phyloP scores from a whole-genome alignment of 92 coral and sea anemone species.

The Ricordea florida region DNA sequence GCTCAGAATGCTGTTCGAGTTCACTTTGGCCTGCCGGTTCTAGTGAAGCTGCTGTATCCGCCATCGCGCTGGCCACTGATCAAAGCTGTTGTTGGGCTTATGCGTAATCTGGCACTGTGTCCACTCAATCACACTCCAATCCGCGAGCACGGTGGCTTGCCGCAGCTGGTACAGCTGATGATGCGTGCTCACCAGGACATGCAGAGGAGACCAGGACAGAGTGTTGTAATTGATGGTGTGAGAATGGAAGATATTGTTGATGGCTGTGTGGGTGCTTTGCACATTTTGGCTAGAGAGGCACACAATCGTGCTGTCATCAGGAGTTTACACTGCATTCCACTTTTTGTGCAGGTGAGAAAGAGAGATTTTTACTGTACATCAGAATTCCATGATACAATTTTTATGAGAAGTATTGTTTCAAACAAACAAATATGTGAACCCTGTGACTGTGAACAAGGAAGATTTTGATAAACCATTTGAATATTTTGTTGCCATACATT shows the following conservation, averaged over 20 bases:
- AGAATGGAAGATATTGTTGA: conserved; percentile 98
- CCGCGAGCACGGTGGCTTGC: conserved; percentile 97
- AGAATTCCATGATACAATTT: too few relatives aligned
- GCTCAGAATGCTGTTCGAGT: conserved; percentile 99
- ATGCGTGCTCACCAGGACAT: conserved; percentile 98
- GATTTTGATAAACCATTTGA: too few relatives aligned
- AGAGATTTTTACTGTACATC: too few relatives aligned
- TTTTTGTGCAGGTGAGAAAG: conserved; percentile 93
- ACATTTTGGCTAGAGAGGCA: conserved; percentile 91
- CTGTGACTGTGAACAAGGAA: too few relatives aligned
- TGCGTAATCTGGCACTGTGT: conserved; percentile 94
- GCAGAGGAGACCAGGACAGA: conserved; percentile 96
- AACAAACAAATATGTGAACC: too few relatives aligned
- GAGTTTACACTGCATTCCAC: conserved; percentile 90
- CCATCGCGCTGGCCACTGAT: conserved; percentile 99
- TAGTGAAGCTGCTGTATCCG: conserved; percentile 92
- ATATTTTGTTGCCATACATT: too few relatives aligned
- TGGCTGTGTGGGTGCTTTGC: conserved; percentile 98
- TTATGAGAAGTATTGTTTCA: too few relatives aligned
- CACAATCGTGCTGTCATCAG: conserved; percentile 97
- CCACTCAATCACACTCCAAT: conserved; percentile 98
- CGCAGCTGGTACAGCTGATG: conserved; percentile 93
- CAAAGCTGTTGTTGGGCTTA: conserved; percentile 96
- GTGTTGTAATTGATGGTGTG: conserved; percentile 88
- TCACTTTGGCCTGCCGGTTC: conserved; percentile 97